Evolutionary conservation across 2,888 invertebrate species (phyloP).

Genomic region (Melanostoma mellinum): DNA sequence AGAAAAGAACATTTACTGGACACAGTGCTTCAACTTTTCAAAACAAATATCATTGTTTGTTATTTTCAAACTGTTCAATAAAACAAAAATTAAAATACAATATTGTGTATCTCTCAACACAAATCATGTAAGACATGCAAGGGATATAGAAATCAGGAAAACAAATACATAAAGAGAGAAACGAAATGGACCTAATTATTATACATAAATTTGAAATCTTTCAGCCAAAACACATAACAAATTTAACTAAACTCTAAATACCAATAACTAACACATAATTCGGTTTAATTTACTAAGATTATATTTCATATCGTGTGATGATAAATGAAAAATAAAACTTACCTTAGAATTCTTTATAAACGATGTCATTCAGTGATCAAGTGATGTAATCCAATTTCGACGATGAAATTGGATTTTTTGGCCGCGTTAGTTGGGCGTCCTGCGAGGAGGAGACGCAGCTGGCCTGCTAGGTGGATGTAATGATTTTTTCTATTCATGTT

Average conservation of each 20-base stretch:
- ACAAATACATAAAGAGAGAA: conserved; percentile 29
- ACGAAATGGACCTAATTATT: conserved; percentile 67
- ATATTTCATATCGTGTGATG: no score
- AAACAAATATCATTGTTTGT: no score
- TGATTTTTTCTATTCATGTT: conserved; percentile 65
- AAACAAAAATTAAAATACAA: no score
- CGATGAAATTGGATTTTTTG: conserved; percentile 68
- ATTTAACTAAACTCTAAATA: neutral
- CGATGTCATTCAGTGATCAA: conserved; percentile 70
- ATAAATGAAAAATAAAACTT: conserved; percentile 1
- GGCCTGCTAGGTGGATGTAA: conserved; percentile 60
- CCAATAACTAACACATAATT: no score
- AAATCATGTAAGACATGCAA: conserved; percentile 25
- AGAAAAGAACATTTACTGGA: no score
- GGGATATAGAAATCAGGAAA: conserved; percentile 8
- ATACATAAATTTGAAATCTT: conserved; percentile 17
- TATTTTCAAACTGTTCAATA: no score
- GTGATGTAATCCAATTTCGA: conserved; percentile 64
- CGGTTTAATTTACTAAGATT: no score
- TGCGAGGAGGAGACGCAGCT: conserved; percentile 57
- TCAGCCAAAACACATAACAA: conserved; percentile 57
- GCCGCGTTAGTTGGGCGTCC: conserved; percentile 65
- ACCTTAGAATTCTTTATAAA: conserved; percentile 68
- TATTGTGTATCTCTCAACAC: neutral
- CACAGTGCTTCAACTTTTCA: no score